These are phyloP conservation scores for Lutjanus argentimaculatus DNA, from an alignment of 2,797 vertebrate genomes.

Conservation along the genomic window DNA sequence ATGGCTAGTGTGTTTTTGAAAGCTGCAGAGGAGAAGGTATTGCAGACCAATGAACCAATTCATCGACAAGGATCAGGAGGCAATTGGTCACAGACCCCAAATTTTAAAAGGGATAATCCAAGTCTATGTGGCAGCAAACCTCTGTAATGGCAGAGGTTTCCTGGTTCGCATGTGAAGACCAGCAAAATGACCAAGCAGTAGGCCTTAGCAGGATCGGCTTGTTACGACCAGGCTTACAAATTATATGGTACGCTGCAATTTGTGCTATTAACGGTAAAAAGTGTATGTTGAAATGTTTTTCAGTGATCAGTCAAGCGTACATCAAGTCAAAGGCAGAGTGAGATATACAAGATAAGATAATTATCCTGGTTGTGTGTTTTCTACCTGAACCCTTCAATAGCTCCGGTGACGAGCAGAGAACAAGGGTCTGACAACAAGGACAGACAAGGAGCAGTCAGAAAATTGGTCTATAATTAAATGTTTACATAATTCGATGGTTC, in stretches of 20 bases:
- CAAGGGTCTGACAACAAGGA: slow-evolving; percentile 74
- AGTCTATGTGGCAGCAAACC: no score
- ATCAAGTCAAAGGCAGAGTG: slow-evolving; percentile 19
- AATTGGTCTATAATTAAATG: slow-evolving; percentile 96
- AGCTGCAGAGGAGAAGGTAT: no score
- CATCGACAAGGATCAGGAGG: no score
- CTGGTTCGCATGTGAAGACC: background rate
- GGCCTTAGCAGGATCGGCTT: no score
- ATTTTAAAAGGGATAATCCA: no score
- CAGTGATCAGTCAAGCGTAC: slow-evolving; percentile 11
- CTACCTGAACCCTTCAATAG: slow-evolving; percentile 61
- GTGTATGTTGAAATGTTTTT: background rate
- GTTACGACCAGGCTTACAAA: slow-evolving; percentile 3
- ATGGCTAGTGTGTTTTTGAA: no score
- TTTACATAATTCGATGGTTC: slow-evolving; percentile 92
- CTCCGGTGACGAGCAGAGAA: slow-evolving; percentile 56
- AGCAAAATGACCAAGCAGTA: background rate
- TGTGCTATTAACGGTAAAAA: slow-evolving; percentile 9
- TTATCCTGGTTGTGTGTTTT: slow-evolving; percentile 42
- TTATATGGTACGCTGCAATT: background rate
- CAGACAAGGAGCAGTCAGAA: slow-evolving; percentile 84
- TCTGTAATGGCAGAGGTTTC: no score
- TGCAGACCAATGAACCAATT: no score
- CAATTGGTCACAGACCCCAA: background rate
- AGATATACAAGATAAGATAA: slow-evolving; percentile 18